Evolutionary conservation across 2,888 invertebrate genomes (phyloP), one percentile per base, ranked within the genome.

Genomic region (Blomia tropicalis): DNA sequence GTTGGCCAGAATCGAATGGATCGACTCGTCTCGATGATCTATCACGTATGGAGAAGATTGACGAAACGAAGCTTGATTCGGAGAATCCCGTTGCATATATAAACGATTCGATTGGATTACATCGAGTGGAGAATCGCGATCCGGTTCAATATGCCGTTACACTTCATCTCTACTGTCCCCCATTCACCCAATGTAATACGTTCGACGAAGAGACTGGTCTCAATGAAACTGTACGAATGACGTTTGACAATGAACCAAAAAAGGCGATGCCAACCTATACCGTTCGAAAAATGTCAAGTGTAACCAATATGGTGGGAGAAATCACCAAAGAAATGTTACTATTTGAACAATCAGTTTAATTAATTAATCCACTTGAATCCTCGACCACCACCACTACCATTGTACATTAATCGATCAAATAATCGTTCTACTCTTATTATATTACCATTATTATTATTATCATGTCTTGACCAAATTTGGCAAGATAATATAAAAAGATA

Each of bases 91-190:
- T 93, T 30, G 85, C 88, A 71, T 98, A 98, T 74, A 98, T 98
- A 47, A 92, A 90, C 76, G 93, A 98, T 75, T 83, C 86, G 0
- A 76, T 95, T 68, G 98, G 96, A 0, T 79, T 98, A 17, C 96
- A 98, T 73, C 82, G 95, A 0, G 88, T 98, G 69, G 93, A 93
- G 76, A 98, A 98, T 73, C 81, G 85, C 0, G 91, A 88, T 11
- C 84, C 91, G 71, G 81, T 84, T 0, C 87, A 93, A 71, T 80
- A 83, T 0, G 86, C 93, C 0, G 86, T 95, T 0, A 91, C 90
- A 4, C 77, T 98, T 29, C 98, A 98, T 73, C 79, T 98, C 2
- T 98, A 98, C 75, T 87, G 87, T 68, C 98, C 93, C 0, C 93
- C 93, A 0, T 96, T 89, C 72, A 79, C 83, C 69, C 77, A 81